A percentile compares a stretch with the other conserved stretches of the same genome.
Evolutionary conservation across 2,888 invertebrate genomes (phyloP).

Genomic region (Leptopilina syphax): DNA sequence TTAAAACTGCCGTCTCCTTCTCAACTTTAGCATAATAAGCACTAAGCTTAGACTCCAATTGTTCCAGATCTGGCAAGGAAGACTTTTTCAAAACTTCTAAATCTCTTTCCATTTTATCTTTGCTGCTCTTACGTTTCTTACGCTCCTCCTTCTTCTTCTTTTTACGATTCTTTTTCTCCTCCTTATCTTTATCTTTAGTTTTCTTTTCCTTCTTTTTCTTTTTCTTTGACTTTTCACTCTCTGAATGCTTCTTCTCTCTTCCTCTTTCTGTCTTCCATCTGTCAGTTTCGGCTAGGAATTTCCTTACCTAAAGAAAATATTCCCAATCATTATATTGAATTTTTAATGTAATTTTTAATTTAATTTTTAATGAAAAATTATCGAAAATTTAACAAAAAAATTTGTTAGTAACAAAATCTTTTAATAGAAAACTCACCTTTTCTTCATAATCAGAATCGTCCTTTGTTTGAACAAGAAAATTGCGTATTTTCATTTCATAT

Average conservation of each 20-base stretch:
- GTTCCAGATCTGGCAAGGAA: slow-evolving; percentile 85
- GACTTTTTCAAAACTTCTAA: slow-evolving; percentile 82
- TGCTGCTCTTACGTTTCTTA: slow-evolving; percentile 77
- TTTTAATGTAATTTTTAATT: no score
- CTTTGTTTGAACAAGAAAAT: slow-evolving; percentile 87
- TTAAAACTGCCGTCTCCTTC: slow-evolving; percentile 79
- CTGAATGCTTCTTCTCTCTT: slow-evolving; percentile 85
- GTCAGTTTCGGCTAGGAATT: slow-evolving; percentile 89
- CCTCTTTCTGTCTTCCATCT: slow-evolving; percentile 87
- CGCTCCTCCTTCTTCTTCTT: slow-evolving; percentile 84
- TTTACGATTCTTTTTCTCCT: slow-evolving; percentile 78
- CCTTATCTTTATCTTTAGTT: slow-evolving; percentile 83
- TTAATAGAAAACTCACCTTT: slow-evolving; percentile 75
- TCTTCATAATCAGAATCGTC: slow-evolving; percentile 92
- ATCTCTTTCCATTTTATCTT: slow-evolving; percentile 80
- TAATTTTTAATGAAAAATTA: background rate
- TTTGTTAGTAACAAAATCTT: no score
- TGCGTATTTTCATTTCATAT: slow-evolving; percentile 84
- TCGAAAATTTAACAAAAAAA: no score
- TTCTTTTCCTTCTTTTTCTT: slow-evolving; percentile 87
- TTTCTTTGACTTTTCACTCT: slow-evolving; percentile 81
- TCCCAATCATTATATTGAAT: no score
- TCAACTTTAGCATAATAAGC: slow-evolving; percentile 89
- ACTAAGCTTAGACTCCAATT: slow-evolving; percentile 86
- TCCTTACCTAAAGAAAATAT: slow-evolving; percentile 80